Base-by-base conservation (phyloP, 1,140 invertebrate species). In the Drosophila pectinifera region DNA sequence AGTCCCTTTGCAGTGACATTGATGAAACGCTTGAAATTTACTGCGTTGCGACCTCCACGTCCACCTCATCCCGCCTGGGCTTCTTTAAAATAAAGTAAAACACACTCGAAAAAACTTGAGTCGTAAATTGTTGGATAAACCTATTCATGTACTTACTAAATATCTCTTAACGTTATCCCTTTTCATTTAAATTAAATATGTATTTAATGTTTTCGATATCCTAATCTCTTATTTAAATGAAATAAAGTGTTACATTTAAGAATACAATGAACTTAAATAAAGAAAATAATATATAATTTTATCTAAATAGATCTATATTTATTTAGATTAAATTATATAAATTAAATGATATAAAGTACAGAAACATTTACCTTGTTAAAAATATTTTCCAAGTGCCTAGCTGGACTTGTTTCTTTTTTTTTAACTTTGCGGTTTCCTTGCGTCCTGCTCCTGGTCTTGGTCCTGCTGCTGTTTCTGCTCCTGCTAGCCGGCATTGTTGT, bases 1-100 rank as follows among this genome's bases (percentile, higher is more conserved):
- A 67, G 53, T 80, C 70, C 70, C 64, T 59, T 56, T 61, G 49
- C 84, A 88, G 61, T 88, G 84, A 88, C 84, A 88, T 88, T 88
- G 84, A 88, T 88, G 84, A 88, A 88, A 88, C 80, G 84, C 84
- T 88, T 61, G 39, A 89, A 88, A 88, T 89, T 88, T 88, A 84
- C 84, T 89, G 84, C 58, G 62, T 64, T 77, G 56, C 73, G 46
- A 56, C 41, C 68, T 61, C 31, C 45, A 45, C 51, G 11, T 26
- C 36, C 41, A n/a, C 54, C 43, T 13, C 13, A 22, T 18, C 22
- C 49, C 42, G 14, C 11, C n/a, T 20, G 31, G 28, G 18, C 18
- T 43, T 62, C 55, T 64, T 67, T 67, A 42, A 68, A 68, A 65
- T 39, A 53, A 65, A 64, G 61, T 34, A 34, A 61, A 43, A 1